Conservation (phyloP, 2,797 vertebrate species). For the Myripristis jacobus region DNA sequence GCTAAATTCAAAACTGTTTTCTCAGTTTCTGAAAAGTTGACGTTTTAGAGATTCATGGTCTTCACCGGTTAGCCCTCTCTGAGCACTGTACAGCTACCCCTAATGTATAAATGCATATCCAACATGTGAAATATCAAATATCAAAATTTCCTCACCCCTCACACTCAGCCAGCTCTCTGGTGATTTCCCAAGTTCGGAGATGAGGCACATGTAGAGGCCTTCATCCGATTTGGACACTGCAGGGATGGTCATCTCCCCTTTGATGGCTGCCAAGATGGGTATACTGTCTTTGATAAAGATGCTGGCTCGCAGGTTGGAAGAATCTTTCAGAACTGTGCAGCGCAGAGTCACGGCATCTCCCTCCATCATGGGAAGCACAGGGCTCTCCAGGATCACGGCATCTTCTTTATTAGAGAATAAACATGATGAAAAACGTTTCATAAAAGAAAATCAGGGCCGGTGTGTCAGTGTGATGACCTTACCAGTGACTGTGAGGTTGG, state of each 20-base stretch:
- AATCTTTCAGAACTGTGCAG: not conserved
- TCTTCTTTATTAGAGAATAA: not conserved
- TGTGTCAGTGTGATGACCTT: not conserved
- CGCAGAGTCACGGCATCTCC: slow-evolving; percentile 3
- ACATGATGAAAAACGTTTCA: no score
- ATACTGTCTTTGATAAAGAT: not conserved
- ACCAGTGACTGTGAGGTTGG: slow-evolving; percentile 40
- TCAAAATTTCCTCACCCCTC: slow-evolving; percentile 14
- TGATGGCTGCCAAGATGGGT: not conserved
- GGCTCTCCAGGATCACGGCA: slow-evolving; percentile 40
- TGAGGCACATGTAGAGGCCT: slow-evolving; percentile 49
- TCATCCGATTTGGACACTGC: not conserved
- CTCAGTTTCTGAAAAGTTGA: no score
- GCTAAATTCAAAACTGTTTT: no score
- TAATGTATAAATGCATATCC: no score
- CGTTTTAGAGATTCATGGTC: no score
- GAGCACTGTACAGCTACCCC: no score
- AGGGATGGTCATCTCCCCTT: not conserved
- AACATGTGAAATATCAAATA: no score
- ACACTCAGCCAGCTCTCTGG: slow-evolving; percentile 15
- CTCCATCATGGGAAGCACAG: slow-evolving; percentile 27
- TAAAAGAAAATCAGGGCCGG: no score
- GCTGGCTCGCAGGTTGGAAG: not conserved
- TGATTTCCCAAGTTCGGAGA: not conserved
- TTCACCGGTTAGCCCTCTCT: no score